Base-by-base conservation (phyloP, 2,113 vertebrate species). In the Solea solea region DNA sequence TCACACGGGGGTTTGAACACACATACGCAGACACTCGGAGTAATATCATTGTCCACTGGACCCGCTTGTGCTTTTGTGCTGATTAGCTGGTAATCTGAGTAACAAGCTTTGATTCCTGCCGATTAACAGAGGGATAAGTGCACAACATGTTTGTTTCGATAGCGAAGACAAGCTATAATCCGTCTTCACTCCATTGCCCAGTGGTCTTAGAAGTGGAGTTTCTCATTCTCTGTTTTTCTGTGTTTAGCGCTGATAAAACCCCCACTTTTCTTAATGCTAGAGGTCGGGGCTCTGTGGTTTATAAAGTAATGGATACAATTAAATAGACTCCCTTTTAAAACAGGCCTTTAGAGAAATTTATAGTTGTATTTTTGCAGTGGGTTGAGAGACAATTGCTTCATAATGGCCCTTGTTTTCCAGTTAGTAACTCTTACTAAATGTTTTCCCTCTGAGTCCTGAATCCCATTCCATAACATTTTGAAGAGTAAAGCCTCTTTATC, bases 71-170 rank as follows among this genome's bases (percentile, higher is more conserved):
- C 93, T 94, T 94, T 45, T 69, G 85, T 92, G 91, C 91, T 95
- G 94, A 96, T 96, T 94, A 95, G 94, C 91, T 90, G 86, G 91
- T 94, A 93, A 94, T 95, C 91, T 91, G 78, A 86, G 86, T 88
- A 93, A 93, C 93, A 91, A 93, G 93, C 84, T 83, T 82, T 90
- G 81, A 88, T 92, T 89, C 76, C 61, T 67, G 90, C 90, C 91
- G 86, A 90, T 90, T 82, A 91, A 74, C 48, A 54, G 64, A 65
- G 51, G 81, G 88, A 91, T 94, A 95, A 86, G 55, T 76, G 53
- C 68, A 78, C 66, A 80, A 82, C 72, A 62, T 87, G 88, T 88
- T 85, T 81, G 80, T 83, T 86, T 73, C 81, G 79, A 80, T 83
- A 77, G 74, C 81, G 64, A 62, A 70, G 80, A 57, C 63, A 34